Percentiles rank a stretch among this genome's conserved stretches.
Evolutionary conservation across 2,888 invertebrate genomes (phyloP).

Genomic region (Xiphydria camelus): DNA sequence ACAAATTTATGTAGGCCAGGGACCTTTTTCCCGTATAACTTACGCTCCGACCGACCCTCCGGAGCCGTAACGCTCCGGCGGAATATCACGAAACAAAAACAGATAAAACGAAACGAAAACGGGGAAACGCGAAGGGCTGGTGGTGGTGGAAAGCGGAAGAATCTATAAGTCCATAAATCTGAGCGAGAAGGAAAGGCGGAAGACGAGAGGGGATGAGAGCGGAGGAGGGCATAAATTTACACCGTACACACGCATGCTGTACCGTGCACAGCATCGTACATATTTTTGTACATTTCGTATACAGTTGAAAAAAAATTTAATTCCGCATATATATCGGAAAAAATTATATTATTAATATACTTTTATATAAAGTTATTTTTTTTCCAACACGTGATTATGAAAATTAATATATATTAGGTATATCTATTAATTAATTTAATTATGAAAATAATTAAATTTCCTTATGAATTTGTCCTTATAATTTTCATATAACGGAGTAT

Average conservation of each 20-base stretch:
- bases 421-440: neutral
- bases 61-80: slow-evolving; percentile 13
- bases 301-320: neutral
- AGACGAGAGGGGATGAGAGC: neutral
- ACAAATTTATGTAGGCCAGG: slow-evolving; percentile 45
- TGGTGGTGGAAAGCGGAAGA: slow-evolving; percentile 37
- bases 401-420: neutral
- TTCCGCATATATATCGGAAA: too few species aligned
- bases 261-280: too few species aligned
- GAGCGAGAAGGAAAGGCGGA: slow-evolving; percentile 5
- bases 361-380: neutral
- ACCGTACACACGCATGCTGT: neutral
- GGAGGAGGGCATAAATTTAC: slow-evolving; percentile 1
- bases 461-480: too few species aligned
- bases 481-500: too few species aligned
- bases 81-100: slow-evolving; percentile 35
- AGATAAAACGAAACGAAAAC: slow-evolving; percentile 27
- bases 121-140: slow-evolving; percentile 4
- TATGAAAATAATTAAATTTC: too few species aligned
- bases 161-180: slow-evolving; percentile 56
- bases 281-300: too few species aligned
- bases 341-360: neutral
- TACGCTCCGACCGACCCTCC: slow-evolving; percentile 11
- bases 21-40: slow-evolving; percentile 40
- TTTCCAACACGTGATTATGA: neutral